Conservation (phyloP, 2,113 vertebrate genomes). For the Dromaius novaehollandiae region DNA sequence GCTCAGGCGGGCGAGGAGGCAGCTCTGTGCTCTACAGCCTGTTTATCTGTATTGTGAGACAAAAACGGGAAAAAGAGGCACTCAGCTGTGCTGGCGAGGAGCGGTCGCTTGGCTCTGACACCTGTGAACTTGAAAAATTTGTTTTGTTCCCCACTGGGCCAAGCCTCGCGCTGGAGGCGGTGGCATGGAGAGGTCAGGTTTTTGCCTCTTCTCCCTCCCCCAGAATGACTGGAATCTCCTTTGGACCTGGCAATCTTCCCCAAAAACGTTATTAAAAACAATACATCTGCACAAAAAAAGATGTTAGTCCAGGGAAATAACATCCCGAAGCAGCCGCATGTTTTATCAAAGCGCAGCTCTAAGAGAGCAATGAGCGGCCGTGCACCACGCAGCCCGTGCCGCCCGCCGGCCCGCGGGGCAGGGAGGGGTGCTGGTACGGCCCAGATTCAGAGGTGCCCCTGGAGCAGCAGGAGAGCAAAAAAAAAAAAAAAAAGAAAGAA, state of each 20-base stretch:
- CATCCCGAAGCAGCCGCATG: no score
- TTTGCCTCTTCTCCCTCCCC: neutral
- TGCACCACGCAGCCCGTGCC: no score
- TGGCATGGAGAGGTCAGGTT: neutral
- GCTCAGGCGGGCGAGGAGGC: neutral
- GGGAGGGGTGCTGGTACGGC: no score
- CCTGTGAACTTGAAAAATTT: neutral
- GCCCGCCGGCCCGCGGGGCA: no score
- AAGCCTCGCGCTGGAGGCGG: neutral
- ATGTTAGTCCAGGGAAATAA: no score
- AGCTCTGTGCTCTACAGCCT: accelerated
- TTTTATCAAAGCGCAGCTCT: no score
- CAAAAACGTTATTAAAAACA: neutral
- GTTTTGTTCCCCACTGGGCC: neutral
- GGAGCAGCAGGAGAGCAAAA: no score
- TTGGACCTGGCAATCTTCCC: neutral
- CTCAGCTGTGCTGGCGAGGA: neutral
- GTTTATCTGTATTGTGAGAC: neutral
- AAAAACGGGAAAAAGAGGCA: neutral
- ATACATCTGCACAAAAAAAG: no score
- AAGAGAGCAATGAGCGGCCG: no score
- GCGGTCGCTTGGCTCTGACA: neutral
- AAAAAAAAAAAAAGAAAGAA: no score
- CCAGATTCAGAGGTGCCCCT: no score
- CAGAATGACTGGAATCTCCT: neutral